Evolutionary conservation across 1,140 invertebrate species (phyloP).

Genomic region (Papilio helenus): DNA sequence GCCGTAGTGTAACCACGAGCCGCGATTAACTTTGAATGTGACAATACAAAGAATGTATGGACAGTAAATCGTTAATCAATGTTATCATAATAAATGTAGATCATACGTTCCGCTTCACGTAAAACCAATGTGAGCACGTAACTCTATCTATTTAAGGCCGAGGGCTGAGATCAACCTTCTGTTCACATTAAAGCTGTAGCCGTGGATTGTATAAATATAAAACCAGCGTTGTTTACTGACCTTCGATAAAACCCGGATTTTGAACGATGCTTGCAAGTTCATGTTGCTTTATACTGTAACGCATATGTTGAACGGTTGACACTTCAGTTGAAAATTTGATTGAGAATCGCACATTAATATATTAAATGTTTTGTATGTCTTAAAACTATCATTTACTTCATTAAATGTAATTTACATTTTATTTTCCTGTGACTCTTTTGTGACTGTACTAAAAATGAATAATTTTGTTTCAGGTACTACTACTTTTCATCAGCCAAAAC

Average conservation of each 20-base stretch:
- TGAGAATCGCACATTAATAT: no score
- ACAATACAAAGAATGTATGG: background rate
- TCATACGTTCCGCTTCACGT: conserved; percentile 27
- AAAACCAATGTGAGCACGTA: conserved; percentile 7
- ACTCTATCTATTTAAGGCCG: conserved; percentile 31
- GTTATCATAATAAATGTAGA: conserved; percentile 14
- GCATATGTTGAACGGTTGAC: no score
- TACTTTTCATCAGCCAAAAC: background rate
- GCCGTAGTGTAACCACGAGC: background rate
- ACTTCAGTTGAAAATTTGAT: background rate
- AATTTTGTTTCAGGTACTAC: background rate
- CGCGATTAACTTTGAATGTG: background rate
- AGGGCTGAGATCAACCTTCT: conserved; percentile 25
- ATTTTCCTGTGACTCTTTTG: no score
- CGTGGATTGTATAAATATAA: background rate
- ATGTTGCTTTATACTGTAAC: background rate
- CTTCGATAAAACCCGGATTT: conserved; percentile 14
- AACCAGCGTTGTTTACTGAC: conserved; percentile 22
- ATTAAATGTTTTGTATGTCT: no score
- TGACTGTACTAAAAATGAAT: background rate
- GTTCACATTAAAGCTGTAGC: background rate
- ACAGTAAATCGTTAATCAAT: conserved; percentile 2
- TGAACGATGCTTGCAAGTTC: conserved; percentile 9
- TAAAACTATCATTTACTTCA: no score
- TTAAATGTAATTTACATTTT: no score